A percentile compares a stretch with the other conserved stretches of the same genome.
These are phyloP conservation scores for Orius insidiosus DNA, from an alignment of 1,140 invertebrate genomes.

Conservation along the genomic window DNA sequence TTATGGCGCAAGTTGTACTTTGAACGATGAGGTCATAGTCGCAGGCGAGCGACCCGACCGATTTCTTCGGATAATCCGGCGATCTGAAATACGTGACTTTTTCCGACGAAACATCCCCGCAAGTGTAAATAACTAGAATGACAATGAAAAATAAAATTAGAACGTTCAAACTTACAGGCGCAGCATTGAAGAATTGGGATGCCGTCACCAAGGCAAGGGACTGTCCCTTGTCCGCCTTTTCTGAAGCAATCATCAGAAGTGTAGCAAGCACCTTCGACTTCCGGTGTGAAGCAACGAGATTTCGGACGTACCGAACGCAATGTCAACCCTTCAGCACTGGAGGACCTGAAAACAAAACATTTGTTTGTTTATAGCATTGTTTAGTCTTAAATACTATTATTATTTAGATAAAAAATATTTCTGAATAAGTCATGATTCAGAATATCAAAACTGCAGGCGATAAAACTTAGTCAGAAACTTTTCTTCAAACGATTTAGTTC, in stretches of 20 bases:
- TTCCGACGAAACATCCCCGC: slow-evolving; percentile 23
- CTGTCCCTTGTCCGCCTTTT: slow-evolving; percentile 14
- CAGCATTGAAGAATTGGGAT: slow-evolving; percentile 14
- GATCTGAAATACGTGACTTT: slow-evolving; percentile 23
- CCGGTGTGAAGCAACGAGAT: slow-evolving; percentile 12
- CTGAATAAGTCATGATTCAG: too few relatives aligned
- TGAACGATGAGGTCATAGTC: slow-evolving; percentile 24
- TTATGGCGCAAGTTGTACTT: slow-evolving; percentile 23
- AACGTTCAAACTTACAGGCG: slow-evolving; percentile 12
- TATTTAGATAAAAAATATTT: too few relatives aligned
- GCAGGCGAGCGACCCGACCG: slow-evolving; percentile 25
- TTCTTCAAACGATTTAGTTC: too few relatives aligned
- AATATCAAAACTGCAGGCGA: too few relatives aligned
- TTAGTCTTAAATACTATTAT: too few relatives aligned
- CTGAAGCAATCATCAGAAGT: slow-evolving; percentile 17
- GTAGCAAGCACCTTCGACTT: slow-evolving; percentile 17
- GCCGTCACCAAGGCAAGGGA: background rate
- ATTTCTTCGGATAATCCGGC: slow-evolving; percentile 23
- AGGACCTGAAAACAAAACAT: slow-evolving; percentile 1
- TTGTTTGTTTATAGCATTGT: too few relatives aligned
- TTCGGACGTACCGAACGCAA: background rate
- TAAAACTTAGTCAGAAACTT: too few relatives aligned
- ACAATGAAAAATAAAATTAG: background rate
- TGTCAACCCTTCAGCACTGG: slow-evolving; percentile 11
- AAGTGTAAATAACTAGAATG: slow-evolving; percentile 23